phyloP scores from a whole-genome alignment of 1,140 invertebrate genomes.

The Drosophila punjabiensis region DNA sequence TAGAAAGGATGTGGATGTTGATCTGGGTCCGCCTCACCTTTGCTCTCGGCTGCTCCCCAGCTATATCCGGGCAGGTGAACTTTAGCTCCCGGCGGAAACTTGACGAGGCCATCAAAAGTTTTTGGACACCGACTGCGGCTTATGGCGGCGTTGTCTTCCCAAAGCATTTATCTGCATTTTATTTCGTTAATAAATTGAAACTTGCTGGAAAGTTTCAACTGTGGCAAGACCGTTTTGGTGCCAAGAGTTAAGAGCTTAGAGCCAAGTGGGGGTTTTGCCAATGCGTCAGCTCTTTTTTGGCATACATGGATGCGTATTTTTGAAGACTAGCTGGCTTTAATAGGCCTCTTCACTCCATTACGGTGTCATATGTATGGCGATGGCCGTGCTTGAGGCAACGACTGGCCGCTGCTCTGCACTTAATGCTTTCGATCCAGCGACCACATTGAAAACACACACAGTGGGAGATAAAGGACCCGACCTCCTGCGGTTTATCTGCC shows the following conservation, averaged over 20 bases:
- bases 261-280: conserved; percentile 24
- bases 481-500: conserved; percentile 68
- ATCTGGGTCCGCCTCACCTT: neutral
- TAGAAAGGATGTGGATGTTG: conserved; percentile 13
- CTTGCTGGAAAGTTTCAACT: conserved; percentile 68
- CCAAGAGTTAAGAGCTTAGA: conserved; percentile 35
- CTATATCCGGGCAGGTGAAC: conserved; percentile 23
- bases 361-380: conserved; percentile 7
- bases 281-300: conserved; percentile 40
- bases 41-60: neutral
- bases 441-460: conserved; percentile 34
- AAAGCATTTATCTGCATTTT: conserved; percentile 78
- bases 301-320: conserved; percentile 8
- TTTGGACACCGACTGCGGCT: conserved; percentile 66
- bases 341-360: conserved; percentile 52
- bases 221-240: conserved; percentile 33
- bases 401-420: conserved; percentile 47
- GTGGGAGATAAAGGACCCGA: conserved; percentile 18
- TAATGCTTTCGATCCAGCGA: conserved; percentile 35
- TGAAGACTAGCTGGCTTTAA: conserved; percentile 46
- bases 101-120: conserved; percentile 74
- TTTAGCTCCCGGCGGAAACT: conserved; percentile 47
- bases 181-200: conserved; percentile 84
- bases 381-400: conserved; percentile 18
- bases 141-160: conserved; percentile 51